Conservation (phyloP, 2,888 invertebrate genomes). For the Rhagophthalmus giganteus region DNA sequence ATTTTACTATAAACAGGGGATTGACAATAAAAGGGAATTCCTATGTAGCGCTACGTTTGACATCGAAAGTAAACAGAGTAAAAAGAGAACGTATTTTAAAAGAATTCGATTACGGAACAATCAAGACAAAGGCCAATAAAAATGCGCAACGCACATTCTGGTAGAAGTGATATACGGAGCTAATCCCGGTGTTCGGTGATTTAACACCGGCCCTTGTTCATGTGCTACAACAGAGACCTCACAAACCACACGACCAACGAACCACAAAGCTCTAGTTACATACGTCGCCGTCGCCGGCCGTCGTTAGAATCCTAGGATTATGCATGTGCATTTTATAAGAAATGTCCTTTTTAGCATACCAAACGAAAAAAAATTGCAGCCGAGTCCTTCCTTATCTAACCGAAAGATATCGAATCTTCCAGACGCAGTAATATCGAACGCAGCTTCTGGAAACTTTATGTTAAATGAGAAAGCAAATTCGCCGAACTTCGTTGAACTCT, state of each 20-base stretch:
- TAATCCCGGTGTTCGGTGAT: constrained; percentile 43
- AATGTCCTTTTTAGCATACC: neutral
- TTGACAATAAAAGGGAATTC: no score
- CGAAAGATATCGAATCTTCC: no score
- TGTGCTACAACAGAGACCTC: constrained; percentile 22
- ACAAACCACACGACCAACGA: constrained; percentile 15
- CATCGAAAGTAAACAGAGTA: no score
- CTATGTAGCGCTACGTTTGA: no score
- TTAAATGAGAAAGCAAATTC: neutral
- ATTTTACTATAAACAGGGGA: no score
- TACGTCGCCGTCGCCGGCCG: no score
- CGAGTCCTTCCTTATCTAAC: neutral
- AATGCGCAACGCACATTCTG: constrained; percentile 37
- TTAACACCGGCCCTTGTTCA: constrained; percentile 39
- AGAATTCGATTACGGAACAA: constrained; percentile 36
- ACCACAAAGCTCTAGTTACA: constrained; percentile 9
- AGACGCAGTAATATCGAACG: neutral
- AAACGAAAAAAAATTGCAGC: neutral
- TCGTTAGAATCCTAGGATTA: neutral
- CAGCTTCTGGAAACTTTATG: neutral
- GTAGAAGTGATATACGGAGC: constrained; percentile 42
- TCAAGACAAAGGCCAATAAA: constrained; percentile 36
- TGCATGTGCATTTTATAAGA: neutral
- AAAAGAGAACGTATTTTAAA: constrained; percentile 25
- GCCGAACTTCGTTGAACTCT: no score